Percentiles rank a stretch among this genome's conserved stretches.
These are phyloP conservation scores for Gymnorhina tibicen DNA, from an alignment of 2,113 vertebrate genomes.

Conservation along the genomic window DNA sequence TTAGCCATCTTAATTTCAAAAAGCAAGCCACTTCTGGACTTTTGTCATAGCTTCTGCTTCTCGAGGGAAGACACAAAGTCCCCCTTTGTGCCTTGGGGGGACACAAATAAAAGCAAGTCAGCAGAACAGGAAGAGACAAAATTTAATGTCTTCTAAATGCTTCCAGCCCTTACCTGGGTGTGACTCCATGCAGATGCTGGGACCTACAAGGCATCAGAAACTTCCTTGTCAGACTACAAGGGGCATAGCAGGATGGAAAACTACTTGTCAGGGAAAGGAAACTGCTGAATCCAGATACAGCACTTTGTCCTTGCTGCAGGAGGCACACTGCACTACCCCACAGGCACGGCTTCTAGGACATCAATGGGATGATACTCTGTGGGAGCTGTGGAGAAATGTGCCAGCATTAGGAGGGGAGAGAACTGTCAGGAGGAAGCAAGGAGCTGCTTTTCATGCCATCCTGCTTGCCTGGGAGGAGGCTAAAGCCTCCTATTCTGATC, in stretches of 20 bases:
- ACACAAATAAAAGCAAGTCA: background rate
- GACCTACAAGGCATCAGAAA: background rate
- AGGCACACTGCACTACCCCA: background rate
- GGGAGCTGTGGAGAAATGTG: background rate
- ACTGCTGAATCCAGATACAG: background rate
- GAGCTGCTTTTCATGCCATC: background rate
- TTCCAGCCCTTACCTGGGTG: background rate
- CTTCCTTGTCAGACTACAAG: background rate
- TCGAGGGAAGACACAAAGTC: background rate
- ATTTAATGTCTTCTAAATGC: background rate
- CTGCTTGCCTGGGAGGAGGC: background rate
- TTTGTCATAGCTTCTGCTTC: background rate
- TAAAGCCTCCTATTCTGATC: background rate
- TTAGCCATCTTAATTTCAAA: background rate
- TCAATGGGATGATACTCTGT: background rate
- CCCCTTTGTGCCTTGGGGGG: background rate
- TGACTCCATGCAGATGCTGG: background rate
- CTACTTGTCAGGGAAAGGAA: background rate
- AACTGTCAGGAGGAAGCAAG: background rate
- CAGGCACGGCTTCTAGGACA: background rate
- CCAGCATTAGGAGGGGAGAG: background rate
- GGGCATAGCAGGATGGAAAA: background rate
- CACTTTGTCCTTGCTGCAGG: background rate
- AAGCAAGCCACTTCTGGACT: background rate
- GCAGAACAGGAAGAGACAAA: background rate